Base-by-base conservation (phyloP, 2,888 invertebrate species). In the Leptinotarsa juncta region DNA sequence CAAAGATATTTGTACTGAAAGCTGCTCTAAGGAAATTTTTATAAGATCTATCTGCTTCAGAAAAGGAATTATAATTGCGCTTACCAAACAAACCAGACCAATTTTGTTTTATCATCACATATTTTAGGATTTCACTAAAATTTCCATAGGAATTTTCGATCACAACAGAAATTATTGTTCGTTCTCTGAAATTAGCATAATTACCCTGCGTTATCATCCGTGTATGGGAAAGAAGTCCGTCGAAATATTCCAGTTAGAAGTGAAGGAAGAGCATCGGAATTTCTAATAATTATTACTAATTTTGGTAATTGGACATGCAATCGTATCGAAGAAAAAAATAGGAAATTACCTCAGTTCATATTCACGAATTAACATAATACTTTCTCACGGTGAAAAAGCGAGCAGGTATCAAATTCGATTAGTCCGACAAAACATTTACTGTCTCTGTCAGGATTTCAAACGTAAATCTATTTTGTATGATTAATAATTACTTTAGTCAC, bases 331-430 rank as follows among this genome's bases (percentile, higher is more conserved):
- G 55, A 20, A 26, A 42, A 42, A 42, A 42, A 42, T 42, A 12
- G 42, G 42, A 42, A 42, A 42, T 42, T 42, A 42, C 42, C 42
- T 42, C 42, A 42, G 42, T 42, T 10, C 42, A 42, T 69, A 55
- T 49, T 20, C 48, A 48, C 57, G 69, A 65, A 68, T 72, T 20
- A 71, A 68, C 50, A 70, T 70, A 66, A 75, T 26, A 57, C 66
- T 68, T 75, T 75, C 75, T 72, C 75, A 75, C 75, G 72, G 71
- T 75, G 71, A 69, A 72, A 69, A 71, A 71, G 60, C 66, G 48
- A 50, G 51, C 65, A 75, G 70, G 66, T 67, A 72, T 60, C 69
- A 20, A 16, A 69, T 69, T 69, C 69, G 48, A 69, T 49, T 23
- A 18, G 18, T 32, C 0, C 15, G 10, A 69, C 16, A 48, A 55